Conservation (phyloP, 2,113 vertebrate species). For the Suncus etruscus region DNA sequence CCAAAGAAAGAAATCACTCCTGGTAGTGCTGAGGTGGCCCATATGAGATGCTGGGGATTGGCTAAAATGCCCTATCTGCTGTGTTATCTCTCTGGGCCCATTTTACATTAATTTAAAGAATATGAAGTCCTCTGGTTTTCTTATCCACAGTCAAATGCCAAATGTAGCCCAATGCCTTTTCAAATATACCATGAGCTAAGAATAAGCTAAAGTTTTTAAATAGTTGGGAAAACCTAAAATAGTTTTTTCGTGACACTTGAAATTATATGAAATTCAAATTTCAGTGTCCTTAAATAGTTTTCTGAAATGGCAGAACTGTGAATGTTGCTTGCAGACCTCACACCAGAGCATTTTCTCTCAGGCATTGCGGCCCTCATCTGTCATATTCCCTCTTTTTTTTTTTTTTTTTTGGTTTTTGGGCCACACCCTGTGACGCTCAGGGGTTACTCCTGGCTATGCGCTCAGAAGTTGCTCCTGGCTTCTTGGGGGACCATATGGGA, state of each 20-base stretch:
- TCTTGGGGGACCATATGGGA: too few species aligned
- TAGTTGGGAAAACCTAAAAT: constrained; percentile 22
- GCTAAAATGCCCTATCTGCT: neutral
- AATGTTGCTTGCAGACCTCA: neutral
- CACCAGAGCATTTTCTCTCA: neutral
- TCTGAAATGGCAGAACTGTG: neutral
- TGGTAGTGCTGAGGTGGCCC: too few species aligned
- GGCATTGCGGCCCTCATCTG: neutral
- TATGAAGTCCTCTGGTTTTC: neutral
- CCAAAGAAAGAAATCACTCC: too few species aligned
- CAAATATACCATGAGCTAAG: neutral
- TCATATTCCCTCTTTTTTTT: neutral
- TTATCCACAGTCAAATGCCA: neutral
- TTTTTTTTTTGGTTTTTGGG: too few species aligned
- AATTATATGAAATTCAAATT: constrained; percentile 16
- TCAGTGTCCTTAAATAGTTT: constrained; percentile 15
- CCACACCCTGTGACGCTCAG: too few species aligned
- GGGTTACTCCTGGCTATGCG: too few species aligned
- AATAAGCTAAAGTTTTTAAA: constrained; percentile 8
- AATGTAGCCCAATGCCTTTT: neutral
- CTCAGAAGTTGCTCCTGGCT: too few species aligned
- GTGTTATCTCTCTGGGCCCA: too few species aligned
- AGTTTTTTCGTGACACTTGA: constrained; percentile 11
- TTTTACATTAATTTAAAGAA: neutral
- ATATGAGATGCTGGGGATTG: too few species aligned